Percentiles rank a stretch among this genome's conserved stretches.
These are phyloP conservation scores for Digitonthophagus gazella DNA, from an alignment of 2,888 invertebrate genomes.

Conservation along the genomic window DNA sequence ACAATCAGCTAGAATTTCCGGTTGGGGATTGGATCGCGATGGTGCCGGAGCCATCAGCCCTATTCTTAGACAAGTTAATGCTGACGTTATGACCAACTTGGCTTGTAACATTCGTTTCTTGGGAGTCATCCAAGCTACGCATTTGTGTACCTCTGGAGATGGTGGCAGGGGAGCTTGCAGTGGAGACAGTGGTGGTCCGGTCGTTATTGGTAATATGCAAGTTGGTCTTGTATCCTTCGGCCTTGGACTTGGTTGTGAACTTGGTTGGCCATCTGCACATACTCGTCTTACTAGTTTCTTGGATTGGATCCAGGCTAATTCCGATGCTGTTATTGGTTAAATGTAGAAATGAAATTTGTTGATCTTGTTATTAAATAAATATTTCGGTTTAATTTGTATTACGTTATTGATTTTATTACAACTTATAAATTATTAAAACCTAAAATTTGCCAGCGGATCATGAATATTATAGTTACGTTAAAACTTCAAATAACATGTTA, in stretches of 20 bases:
- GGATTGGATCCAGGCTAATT: slow-evolving; percentile 37
- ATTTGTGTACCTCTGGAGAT: slow-evolving; percentile 53
- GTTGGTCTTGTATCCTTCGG: slow-evolving; percentile 26
- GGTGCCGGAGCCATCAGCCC: slow-evolving; percentile 18
- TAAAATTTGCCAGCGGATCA: not conserved
- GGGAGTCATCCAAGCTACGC: slow-evolving; percentile 47
- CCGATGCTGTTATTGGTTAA: slow-evolving; percentile 26
- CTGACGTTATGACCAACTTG: slow-evolving; percentile 20
- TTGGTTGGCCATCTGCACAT: slow-evolving; percentile 41
- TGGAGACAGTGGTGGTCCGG: slow-evolving; percentile 51
- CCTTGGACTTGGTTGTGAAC: slow-evolving; percentile 37
- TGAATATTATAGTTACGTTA: not conserved
- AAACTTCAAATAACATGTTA: not conserved
- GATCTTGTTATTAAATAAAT: not conserved
- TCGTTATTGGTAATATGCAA: slow-evolving; percentile 22
- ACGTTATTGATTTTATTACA: too few species aligned
- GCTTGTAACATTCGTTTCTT: slow-evolving; percentile 51
- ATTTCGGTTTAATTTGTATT: not conserved
- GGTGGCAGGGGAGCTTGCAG: slow-evolving; percentile 53
- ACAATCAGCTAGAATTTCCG: slow-evolving; percentile 49
- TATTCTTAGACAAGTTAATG: slow-evolving; percentile 17
- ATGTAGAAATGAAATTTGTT: not conserved
- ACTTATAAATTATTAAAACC: not conserved
- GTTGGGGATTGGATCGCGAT: slow-evolving; percentile 53
- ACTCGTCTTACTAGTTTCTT: slow-evolving; percentile 39